phyloP scores from a whole-genome alignment of 2,113 vertebrate species.

The Cnemophilus loriae region DNA sequence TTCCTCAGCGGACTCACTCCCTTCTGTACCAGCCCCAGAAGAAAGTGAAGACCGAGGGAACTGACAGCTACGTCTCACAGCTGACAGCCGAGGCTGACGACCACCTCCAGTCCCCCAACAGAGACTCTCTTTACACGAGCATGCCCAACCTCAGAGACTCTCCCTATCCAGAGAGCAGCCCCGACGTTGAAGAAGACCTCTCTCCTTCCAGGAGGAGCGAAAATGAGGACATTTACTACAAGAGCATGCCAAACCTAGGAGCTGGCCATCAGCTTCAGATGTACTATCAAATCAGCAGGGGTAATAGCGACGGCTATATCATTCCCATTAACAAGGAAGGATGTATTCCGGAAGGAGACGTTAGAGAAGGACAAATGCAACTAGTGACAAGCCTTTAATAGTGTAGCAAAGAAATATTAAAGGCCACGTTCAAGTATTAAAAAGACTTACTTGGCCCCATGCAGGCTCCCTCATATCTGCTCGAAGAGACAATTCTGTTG shows the following conservation, averaged over 20 bases:
- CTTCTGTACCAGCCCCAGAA: conserved; percentile 98
- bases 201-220: conserved; percentile 92
- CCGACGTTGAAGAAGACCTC: conserved; percentile 87
- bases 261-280: conserved; percentile 90
- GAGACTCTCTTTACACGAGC: conserved; percentile 98
- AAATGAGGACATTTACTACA: conserved; percentile 96
- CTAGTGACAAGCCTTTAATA: conserved; percentile 98
- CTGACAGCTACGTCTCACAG: conserved; percentile 85
- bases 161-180: conserved; percentile 90
- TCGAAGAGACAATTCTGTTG: conserved; percentile 64
- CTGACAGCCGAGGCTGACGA: conserved; percentile 84
- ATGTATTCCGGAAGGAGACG: conserved; percentile 91
- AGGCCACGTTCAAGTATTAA: conserved; percentile 71
- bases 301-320: conserved; percentile 93
- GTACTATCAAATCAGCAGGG: conserved; percentile 96
- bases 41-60: conserved; percentile 87
- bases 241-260: conserved; percentile 98
- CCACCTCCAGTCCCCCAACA: conserved; percentile 92
- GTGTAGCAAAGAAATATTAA: conserved; percentile 75
- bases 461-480: conserved; percentile 63
- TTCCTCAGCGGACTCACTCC: conserved; percentile 99
- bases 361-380: conserved; percentile 99
- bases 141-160: conserved; percentile 99
- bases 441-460: conserved; percentile 55
- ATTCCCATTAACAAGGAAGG: conserved; percentile 95